Conservation (phyloP, 2,888 invertebrate genomes). For the Netelia inedita region DNA sequence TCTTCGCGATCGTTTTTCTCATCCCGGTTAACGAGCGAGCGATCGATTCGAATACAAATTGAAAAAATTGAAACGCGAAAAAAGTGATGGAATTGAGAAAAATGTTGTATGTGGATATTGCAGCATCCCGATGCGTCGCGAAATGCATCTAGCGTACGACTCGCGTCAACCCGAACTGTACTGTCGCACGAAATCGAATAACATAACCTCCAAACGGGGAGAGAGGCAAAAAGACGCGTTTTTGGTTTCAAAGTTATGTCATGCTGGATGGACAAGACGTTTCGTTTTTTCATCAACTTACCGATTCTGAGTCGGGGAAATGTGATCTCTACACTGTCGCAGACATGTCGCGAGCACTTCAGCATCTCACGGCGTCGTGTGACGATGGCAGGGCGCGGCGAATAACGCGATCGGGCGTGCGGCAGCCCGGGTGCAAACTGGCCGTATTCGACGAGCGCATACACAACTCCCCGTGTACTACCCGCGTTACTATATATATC, state of each 20-base stretch:
- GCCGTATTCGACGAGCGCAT: constrained; percentile 54
- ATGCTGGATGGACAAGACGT: background rate
- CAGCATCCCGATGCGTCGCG: constrained; percentile 13
- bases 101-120: background rate
- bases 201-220: constrained; percentile 47
- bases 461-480: constrained; percentile 49
- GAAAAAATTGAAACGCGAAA: background rate
- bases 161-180: background rate
- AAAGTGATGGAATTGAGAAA: background rate
- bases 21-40: background rate
- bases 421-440: constrained; percentile 69
- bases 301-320: constrained; percentile 76
- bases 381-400: constrained; percentile 66
- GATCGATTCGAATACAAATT: background rate
- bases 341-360: constrained; percentile 79
- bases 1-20: background rate
- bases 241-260: background rate
- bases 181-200: too few species aligned
- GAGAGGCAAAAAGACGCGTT: background rate
- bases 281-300: constrained; percentile 70
- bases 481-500: background rate
- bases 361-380: constrained; percentile 81
- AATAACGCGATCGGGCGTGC: constrained; percentile 65
- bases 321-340: constrained; percentile 76
- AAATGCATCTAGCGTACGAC: too few species aligned